Evolutionary conservation across 2,888 invertebrate species (phyloP).

Genomic region (Blastobasis adustella): DNA sequence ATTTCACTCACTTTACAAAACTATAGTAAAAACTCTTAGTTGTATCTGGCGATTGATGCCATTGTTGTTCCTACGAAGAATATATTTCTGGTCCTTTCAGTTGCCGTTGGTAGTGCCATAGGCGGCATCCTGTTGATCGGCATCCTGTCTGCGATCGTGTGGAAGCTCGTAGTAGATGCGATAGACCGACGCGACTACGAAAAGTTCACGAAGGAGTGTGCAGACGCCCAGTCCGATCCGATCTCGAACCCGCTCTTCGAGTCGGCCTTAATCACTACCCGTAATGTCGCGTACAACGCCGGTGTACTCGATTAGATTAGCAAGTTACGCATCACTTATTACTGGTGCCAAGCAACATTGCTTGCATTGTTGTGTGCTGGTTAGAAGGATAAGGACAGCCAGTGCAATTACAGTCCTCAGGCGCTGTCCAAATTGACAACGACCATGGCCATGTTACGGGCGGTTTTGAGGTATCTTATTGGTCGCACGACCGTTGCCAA

Average conservation of each 20-base stretch:
- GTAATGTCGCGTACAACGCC: conserved; percentile 35
- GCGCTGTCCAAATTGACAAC: too few relatives aligned
- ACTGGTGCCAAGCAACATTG: neutral
- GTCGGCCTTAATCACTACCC: conserved; percentile 29
- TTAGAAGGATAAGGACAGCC: too few relatives aligned
- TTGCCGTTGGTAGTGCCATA: conserved; percentile 40
- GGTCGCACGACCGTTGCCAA: too few relatives aligned
- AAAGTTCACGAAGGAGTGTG: conserved; percentile 36
- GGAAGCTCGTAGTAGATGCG: conserved; percentile 47
- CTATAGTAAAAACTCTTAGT: too few relatives aligned
- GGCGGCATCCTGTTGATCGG: conserved; percentile 47
- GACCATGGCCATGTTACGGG: too few relatives aligned
- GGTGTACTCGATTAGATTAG: conserved; percentile 13
- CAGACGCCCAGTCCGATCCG: conserved; percentile 34
- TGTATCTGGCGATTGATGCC: too few relatives aligned
- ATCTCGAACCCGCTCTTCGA: conserved; percentile 36
- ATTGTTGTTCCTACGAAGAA: too few relatives aligned
- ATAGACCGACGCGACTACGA: conserved; percentile 48
- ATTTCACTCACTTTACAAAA: too few relatives aligned
- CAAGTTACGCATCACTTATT: neutral
- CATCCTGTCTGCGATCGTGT: conserved; percentile 40
- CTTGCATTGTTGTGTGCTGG: neutral
- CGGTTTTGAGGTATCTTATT: too few relatives aligned
- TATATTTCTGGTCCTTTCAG: conserved; percentile 25
- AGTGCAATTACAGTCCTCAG: too few relatives aligned